phyloP scores from a whole-genome alignment of 37 sponge, comb jelly and placozoan species.

The Ephydatia muelleri region DNA sequence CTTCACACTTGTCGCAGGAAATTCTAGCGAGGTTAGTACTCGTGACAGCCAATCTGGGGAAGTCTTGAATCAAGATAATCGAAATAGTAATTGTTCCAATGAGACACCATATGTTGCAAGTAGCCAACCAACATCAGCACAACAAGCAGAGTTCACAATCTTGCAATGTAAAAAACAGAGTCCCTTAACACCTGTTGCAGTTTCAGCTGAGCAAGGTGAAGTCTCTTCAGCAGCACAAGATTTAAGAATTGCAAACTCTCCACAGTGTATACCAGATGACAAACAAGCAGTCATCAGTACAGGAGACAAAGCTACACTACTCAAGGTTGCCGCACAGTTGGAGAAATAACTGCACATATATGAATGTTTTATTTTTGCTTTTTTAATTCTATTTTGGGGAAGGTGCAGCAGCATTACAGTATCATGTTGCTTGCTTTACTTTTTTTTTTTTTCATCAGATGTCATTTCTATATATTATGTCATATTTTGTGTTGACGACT shows the following conservation, averaged over 20 bases:
- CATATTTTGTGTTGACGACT: not conserved
- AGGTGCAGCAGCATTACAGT: not conserved
- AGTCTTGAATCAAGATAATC: not conserved
- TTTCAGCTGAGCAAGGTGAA: not conserved
- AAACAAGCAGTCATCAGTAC: not conserved
- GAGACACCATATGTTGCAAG: constrained; percentile 11
- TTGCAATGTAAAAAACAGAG: not conserved
- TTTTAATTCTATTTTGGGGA: no score
- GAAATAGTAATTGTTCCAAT: constrained; percentile 10
- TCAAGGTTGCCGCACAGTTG: not conserved
- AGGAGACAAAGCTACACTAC: not conserved
- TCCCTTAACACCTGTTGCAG: not conserved
- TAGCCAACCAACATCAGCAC: constrained; percentile 12
- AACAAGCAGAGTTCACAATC: not conserved
- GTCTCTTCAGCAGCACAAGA: not conserved
- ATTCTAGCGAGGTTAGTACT: not conserved
- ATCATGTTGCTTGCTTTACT: not conserved
- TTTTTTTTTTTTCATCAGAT: not conserved
- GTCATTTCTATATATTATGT: not conserved
- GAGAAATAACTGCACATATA: not conserved
- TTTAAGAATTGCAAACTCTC: not conserved
- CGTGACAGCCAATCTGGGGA: not conserved
- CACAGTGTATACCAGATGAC: not conserved
- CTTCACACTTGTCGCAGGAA: not conserved
- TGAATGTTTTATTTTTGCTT: not conserved